Conservation (phyloP, 2,888 invertebrate genomes). For the Eupithecia vulgata region DNA sequence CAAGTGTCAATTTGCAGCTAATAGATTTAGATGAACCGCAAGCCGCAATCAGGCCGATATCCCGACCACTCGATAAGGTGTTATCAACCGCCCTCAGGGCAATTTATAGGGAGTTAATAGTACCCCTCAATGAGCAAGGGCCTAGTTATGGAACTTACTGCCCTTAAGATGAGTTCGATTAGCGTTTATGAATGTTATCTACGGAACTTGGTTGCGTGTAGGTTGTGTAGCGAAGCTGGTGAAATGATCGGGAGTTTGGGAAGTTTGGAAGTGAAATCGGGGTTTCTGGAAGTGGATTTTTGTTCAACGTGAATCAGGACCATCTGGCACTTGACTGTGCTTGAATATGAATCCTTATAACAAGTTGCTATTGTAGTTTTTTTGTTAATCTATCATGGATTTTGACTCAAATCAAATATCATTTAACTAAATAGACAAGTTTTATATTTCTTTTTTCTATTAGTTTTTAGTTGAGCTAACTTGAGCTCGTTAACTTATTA, state of each 20-base stretch:
- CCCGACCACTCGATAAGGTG: slow-evolving; percentile 77
- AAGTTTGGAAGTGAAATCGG: not conserved
- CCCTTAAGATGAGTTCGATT: slow-evolving; percentile 46
- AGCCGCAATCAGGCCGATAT: slow-evolving; percentile 60
- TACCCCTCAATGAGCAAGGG: slow-evolving; percentile 64
- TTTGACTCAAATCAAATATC: no score
- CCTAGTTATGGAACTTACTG: slow-evolving; percentile 38
- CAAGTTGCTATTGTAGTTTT: no score
- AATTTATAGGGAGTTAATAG: slow-evolving; percentile 78
- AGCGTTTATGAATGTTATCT: slow-evolving; percentile 40
- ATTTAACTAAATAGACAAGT: no score
- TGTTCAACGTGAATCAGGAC: not conserved
- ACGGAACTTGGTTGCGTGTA: slow-evolving; percentile 19
- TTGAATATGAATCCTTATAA: not conserved
- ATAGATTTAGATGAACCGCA: slow-evolving; percentile 63
- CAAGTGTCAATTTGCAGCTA: slow-evolving; percentile 37
- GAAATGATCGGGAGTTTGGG: not conserved
- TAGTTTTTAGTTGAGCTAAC: no score
- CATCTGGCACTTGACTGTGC: not conserved
- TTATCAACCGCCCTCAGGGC: slow-evolving; percentile 70
- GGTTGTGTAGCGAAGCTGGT: slow-evolving; percentile 12
- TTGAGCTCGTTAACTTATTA: no score
- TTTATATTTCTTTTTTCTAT: no score
- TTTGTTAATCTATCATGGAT: no score
- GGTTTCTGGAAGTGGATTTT: not conserved